Evolutionary conservation across 2,888 invertebrate genomes (phyloP).

Genomic region (Drosophila flavopinicola): DNA sequence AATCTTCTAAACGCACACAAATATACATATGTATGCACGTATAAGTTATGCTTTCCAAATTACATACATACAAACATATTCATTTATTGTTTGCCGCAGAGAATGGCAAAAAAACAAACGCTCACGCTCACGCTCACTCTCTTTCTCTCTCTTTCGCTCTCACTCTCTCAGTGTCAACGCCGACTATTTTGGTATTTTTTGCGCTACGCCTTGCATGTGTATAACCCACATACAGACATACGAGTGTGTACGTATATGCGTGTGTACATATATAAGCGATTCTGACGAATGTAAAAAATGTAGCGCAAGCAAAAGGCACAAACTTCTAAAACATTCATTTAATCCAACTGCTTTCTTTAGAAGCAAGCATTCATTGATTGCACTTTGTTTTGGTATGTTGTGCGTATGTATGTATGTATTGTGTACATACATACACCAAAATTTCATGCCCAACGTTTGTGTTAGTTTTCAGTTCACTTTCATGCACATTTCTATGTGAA

Average conservation of each 20-base stretch:
- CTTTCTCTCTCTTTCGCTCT: no score
- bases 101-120: slow-evolving; percentile 44
- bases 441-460: slow-evolving; percentile 16
- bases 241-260: not conserved
- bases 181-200: slow-evolving; percentile 67
- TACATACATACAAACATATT: slow-evolving; percentile 45
- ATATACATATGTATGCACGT: slow-evolving; percentile 17
- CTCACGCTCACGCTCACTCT: slow-evolving; percentile 21
- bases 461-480: slow-evolving; percentile 47
- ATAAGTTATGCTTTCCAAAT: slow-evolving; percentile 53
- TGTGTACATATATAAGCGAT: slow-evolving; percentile 24
- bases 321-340: slow-evolving; percentile 27
- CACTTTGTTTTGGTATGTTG: slow-evolving; percentile 46
- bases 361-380: slow-evolving; percentile 23
- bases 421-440: slow-evolving; percentile 26
- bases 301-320: slow-evolving; percentile 34
- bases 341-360: slow-evolving; percentile 16
- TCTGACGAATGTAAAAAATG: slow-evolving; percentile 49
- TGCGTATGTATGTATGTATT: slow-evolving; percentile 4
- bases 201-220: slow-evolving; percentile 61
- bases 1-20: slow-evolving; percentile 59
- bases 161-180: slow-evolving; percentile 57
- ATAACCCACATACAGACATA: slow-evolving; percentile 44
- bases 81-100: slow-evolving; percentile 64
- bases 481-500: slow-evolving; percentile 41